These are phyloP conservation scores for Engystomops pustulosus DNA, from an alignment of 2,113 vertebrate genomes.

Conservation along the genomic window DNA sequence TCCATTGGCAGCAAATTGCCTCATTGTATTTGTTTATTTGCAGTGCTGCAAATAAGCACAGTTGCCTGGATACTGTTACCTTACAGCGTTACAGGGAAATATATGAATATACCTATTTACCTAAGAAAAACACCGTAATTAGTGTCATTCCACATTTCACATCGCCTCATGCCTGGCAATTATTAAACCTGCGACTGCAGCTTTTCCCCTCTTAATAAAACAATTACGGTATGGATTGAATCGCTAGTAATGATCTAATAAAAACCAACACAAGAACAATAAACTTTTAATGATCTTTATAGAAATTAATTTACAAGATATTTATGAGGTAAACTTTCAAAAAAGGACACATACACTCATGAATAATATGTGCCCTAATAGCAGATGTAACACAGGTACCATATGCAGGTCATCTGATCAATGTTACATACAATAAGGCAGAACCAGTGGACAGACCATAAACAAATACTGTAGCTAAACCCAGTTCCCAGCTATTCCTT, in stretches of 20 bases:
- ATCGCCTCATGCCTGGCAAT: not conserved
- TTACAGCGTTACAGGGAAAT: not conserved
- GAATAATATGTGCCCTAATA: too few species aligned
- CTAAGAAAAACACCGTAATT: conserved; percentile 30
- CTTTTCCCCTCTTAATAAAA: not conserved
- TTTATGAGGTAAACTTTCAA: too few species aligned
- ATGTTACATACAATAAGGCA: too few species aligned
- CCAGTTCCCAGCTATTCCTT: too few species aligned
- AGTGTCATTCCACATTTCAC: conserved; percentile 25
- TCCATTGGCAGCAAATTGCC: conserved; percentile 43
- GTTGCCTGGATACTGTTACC: conserved; percentile 38
- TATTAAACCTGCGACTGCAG: conserved; percentile 4
- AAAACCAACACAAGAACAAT: not conserved
- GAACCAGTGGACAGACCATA: too few species aligned
- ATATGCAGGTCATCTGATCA: too few species aligned
- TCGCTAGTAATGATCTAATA: not conserved
- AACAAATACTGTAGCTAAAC: too few species aligned
- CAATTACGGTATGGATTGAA: conserved; percentile 6
- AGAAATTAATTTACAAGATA: too few species aligned
- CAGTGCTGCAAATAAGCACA: conserved; percentile 21
- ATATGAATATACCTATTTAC: conserved; percentile 49
- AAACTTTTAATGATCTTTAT: too few species aligned
- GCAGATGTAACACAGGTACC: too few species aligned
- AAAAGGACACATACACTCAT: too few species aligned
- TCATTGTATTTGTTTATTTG: conserved; percentile 25